A percentile compares a stretch with the other conserved stretches of the same genome.
Conservation (phyloP, 1,140 invertebrate genomes). For the Cydia fagiglandana region DNA sequence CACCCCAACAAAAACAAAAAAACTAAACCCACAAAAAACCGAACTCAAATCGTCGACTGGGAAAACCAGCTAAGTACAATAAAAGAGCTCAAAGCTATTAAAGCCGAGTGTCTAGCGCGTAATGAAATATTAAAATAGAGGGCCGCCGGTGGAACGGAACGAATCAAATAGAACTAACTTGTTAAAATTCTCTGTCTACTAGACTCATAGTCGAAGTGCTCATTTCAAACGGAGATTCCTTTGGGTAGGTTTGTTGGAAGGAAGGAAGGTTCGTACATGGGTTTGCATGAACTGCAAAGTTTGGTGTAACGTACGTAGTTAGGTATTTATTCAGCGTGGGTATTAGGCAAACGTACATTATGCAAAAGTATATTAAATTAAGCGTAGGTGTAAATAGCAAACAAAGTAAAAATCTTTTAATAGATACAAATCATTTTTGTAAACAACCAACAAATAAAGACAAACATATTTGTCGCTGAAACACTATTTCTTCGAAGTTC, state of each 20-base stretch:
- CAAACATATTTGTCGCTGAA: no score
- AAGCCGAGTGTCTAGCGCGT: constrained; percentile 44
- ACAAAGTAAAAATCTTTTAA: no score
- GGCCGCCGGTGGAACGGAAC: constrained; percentile 48
- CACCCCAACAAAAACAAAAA: background rate
- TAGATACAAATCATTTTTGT: no score
- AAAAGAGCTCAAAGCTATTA: constrained; percentile 64
- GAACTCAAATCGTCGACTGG: constrained; percentile 47
- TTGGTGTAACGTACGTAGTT: no score
- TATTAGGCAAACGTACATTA: no score
- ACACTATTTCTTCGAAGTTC: no score
- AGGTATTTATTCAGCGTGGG: no score
- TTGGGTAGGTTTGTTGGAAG: background rate
- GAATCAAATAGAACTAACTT: constrained; percentile 60
- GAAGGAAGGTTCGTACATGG: no score
- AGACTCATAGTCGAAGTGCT: constrained; percentile 21
- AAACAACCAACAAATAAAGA: no score
- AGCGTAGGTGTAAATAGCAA: no score
- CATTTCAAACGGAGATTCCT: constrained; percentile 4
- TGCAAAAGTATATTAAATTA: no score
- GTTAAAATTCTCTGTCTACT: constrained; percentile 53
- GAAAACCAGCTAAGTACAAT: constrained; percentile 46
- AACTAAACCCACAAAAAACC: constrained; percentile 40
- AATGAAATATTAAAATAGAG: constrained; percentile 67
- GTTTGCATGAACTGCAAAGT: no score